Evolutionary conservation across 2,797 vertebrate species (phyloP), one percentile per base, ranked within the genome.

Genomic region (Benthosema pterotum): DNA sequence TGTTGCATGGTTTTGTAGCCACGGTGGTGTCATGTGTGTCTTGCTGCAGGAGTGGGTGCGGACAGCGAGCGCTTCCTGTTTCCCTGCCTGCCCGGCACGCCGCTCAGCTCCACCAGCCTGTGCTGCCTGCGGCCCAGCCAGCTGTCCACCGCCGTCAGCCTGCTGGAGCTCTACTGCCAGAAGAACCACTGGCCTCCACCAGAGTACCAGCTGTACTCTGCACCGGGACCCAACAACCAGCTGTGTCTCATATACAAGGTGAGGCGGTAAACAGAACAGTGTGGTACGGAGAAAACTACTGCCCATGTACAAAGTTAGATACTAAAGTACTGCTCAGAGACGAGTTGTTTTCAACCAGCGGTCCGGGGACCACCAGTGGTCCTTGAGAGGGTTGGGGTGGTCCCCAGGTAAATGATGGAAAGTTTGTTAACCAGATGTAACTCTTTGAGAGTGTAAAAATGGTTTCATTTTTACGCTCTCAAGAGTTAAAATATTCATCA

Each of bases 171-270:
- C 68, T 94, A 93, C 87, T 99, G 97, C 90, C 80, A 91, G 69
- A 94, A 94, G 79, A 95, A 95, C 87, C 91, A 87, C 82, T 96
- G 95, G 94, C 80, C 91, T 0, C 90, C 87, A 0, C 96, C 96
- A 1, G 94, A 97, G 78, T 98, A 98, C 84, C 94, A 94, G 60
- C 93, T 99, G 63, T 96, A 92, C 89, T 96, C 95, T 74, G 91
- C 94, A 11, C 91, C 87, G 1, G 92, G 90, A 57, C 94, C 90
- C 75, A 92, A 95, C 81, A 94, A 92, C 45, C 94, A 91, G 60
- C 58, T 83, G 52, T 87, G 94, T 46, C 69, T 95, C 78, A 89
- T 95, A 19, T 95, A 93, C 86, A 94, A 94, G 77, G 88, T 95
- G 14, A 46, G 45, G n/a, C 12, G n/a, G 2, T 8, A 9, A 2